These are phyloP conservation scores for Euwallacea fornicatus DNA, from an alignment of 1,140 invertebrate genomes.

Conservation along the genomic window DNA sequence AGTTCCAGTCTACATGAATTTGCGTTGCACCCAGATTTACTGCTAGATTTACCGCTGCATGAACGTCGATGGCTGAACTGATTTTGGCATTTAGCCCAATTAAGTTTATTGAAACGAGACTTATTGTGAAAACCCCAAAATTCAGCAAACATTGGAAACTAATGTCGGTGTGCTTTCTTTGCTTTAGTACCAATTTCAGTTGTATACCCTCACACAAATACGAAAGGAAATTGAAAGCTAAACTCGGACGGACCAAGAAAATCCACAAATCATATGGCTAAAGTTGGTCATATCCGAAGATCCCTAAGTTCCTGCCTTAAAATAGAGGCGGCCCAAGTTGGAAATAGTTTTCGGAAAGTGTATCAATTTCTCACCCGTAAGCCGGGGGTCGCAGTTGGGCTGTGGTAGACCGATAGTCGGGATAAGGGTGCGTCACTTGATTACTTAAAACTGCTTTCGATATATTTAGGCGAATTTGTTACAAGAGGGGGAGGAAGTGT, in stretches of 20 bases:
- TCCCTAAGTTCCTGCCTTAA: not conserved
- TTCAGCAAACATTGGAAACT: no score
- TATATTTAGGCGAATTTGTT: slow-evolving; percentile 8
- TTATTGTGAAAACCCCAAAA: no score
- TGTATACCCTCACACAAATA: no score
- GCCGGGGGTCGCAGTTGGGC: slow-evolving; percentile 11
- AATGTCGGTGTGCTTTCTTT: no score
- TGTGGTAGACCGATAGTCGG: slow-evolving; percentile 15
- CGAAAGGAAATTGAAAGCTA: not conserved
- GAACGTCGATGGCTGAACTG: no score
- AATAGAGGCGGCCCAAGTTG: slow-evolving; percentile 9
- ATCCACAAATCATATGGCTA: slow-evolving; percentile 1
- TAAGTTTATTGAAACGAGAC: no score
- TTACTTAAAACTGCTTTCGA: slow-evolving; percentile 6
- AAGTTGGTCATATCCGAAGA: slow-evolving; percentile 1
- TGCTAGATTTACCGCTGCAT: no score
- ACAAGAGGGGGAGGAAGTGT: not conserved
- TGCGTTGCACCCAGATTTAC: no score
- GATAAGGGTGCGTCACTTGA: slow-evolving; percentile 9
- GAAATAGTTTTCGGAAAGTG: slow-evolving; percentile 20
- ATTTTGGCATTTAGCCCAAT: no score
- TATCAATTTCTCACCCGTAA: slow-evolving; percentile 16
- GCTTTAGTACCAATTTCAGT: no score
- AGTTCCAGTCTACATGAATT: no score
- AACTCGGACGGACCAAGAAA: not conserved